Percentiles rank a stretch among this genome's conserved stretches.
Evolutionary conservation across 2,113 vertebrate species (phyloP).

Genomic region (Gobiocypris rarus): DNA sequence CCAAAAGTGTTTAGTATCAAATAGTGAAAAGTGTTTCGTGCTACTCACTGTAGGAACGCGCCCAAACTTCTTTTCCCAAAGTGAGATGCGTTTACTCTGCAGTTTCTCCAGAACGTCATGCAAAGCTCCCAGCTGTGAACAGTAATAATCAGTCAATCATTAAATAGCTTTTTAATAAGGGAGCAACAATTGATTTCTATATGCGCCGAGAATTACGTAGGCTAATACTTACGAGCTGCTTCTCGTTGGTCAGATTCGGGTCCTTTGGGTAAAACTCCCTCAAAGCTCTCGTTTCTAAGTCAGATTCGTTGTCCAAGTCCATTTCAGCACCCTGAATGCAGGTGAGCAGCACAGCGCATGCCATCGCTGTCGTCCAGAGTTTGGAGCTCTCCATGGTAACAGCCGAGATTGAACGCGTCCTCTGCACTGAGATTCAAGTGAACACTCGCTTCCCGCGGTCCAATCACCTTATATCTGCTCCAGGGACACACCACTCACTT

Average conservation of each 20-base stretch:
- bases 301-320: conserved; percentile 67
- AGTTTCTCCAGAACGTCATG: conserved; percentile 81
- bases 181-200: not conserved
- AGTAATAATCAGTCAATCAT: not conserved
- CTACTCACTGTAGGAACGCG: conserved; percentile 80
- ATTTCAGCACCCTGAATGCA: conserved; percentile 59
- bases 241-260: conserved; percentile 79
- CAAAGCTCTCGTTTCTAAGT: conserved; percentile 76
- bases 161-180: not conserved
- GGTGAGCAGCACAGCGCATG: conserved; percentile 73
- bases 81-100: conserved; percentile 75
- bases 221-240: conserved; percentile 78
- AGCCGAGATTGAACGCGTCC: conserved; percentile 38
- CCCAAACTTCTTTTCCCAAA: conserved; percentile 81
- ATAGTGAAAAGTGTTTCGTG: not conserved
- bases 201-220: not conserved
- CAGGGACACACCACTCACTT: conserved; percentile 57
- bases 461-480: conserved; percentile 73
- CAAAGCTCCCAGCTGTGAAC: conserved; percentile 76
- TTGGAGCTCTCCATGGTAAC: conserved; percentile 77
- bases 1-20: not conserved
- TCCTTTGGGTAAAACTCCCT: conserved; percentile 81
- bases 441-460: conserved; percentile 47
- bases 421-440: conserved; percentile 32
- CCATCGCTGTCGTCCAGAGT: conserved; percentile 65